Percentiles rank a stretch among this genome's conserved stretches.
phyloP scores from a whole-genome alignment of 2,888 invertebrate species.

The Cephus spinipes region DNA sequence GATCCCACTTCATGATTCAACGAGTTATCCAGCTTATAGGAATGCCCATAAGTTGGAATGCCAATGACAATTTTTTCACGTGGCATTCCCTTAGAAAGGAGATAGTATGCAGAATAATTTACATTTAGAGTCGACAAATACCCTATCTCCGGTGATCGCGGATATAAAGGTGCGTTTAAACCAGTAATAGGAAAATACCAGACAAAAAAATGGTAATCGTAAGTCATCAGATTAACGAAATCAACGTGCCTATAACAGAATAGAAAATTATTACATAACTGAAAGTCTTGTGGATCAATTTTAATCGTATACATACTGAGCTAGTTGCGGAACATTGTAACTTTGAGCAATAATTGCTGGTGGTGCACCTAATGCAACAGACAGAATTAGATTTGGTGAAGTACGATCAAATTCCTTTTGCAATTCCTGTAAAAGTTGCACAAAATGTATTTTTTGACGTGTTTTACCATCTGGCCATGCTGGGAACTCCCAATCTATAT shows the following conservation, averaged over 20 bases:
- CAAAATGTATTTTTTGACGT: slow-evolving; percentile 79
- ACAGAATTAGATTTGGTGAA: slow-evolving; percentile 72
- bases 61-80: slow-evolving; percentile 84
- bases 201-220: slow-evolving; percentile 87
- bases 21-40: slow-evolving; percentile 73
- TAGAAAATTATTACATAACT: slow-evolving; percentile 12
- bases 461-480: slow-evolving; percentile 67
- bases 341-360: slow-evolving; percentile 79
- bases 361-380: slow-evolving; percentile 85
- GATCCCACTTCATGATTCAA: slow-evolving; percentile 77
- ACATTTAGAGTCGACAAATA: slow-evolving; percentile 81
- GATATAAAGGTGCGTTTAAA: slow-evolving; percentile 84
- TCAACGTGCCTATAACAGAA: slow-evolving; percentile 75
- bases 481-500: slow-evolving; percentile 92
- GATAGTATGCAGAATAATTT: slow-evolving; percentile 85
- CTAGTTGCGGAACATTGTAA: slow-evolving; percentile 83
- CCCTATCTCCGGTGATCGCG: slow-evolving; percentile 72
- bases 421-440: slow-evolving; percentile 80
- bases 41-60: slow-evolving; percentile 88
- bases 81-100: slow-evolving; percentile 81
- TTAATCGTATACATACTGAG: slow-evolving; percentile 70
- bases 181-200: slow-evolving; percentile 84
- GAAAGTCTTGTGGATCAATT: neutral
- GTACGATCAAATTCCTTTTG: slow-evolving; percentile 74
- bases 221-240: slow-evolving; percentile 91